Conservation (phyloP, 2,888 invertebrate genomes). For the Protodeltote pygarga region DNA sequence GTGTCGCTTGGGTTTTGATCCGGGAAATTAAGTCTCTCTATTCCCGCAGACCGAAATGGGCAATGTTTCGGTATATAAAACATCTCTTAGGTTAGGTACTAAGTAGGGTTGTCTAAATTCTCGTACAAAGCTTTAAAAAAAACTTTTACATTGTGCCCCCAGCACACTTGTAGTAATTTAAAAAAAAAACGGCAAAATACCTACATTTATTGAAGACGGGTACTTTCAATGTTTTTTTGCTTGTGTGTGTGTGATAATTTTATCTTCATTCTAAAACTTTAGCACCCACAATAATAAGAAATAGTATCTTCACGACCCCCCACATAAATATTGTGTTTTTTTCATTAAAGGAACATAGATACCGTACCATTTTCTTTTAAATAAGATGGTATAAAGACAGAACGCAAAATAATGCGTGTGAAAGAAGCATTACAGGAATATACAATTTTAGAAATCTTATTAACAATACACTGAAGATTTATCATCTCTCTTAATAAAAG, state of each 20-base stretch:
- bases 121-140: neutral
- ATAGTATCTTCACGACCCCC: too few species aligned
- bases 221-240: too few species aligned
- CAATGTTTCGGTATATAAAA: slow-evolving; percentile 31
- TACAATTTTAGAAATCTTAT: slow-evolving; percentile 43
- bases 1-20: slow-evolving; percentile 5
- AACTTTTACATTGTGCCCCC: too few species aligned
- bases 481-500: slow-evolving; percentile 40
- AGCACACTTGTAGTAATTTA: too few species aligned
- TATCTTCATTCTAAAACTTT: too few species aligned
- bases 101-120: slow-evolving; percentile 17
- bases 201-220: too few species aligned
- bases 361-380: too few species aligned
- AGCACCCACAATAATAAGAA: too few species aligned
- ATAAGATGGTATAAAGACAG: too few species aligned
- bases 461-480: slow-evolving; percentile 45
- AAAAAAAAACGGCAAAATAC: neutral
- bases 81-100: slow-evolving; percentile 16
- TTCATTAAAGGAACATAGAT: too few species aligned
- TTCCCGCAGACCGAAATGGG: slow-evolving; percentile 7
- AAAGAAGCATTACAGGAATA: slow-evolving; percentile 29
- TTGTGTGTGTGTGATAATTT: too few species aligned
- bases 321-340: too few species aligned
- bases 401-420: slow-evolving; percentile 3
- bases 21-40: slow-evolving; percentile 5